Conservation (phyloP, 2,797 vertebrate species). For the Cossypha niveicapilla region DNA sequence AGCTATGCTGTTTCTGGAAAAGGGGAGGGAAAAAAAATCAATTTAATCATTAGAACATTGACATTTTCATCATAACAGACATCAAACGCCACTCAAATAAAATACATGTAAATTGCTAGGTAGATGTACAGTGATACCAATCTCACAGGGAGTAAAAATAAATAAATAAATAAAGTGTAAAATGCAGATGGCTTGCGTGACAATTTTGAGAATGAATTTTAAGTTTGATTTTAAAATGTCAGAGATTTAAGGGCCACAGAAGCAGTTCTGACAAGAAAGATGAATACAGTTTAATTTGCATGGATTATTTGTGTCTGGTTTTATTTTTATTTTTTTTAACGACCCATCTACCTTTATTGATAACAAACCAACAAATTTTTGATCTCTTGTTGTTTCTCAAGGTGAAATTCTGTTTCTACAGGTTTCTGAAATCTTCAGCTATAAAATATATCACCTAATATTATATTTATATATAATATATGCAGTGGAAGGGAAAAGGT, state of each 20-base stretch:
- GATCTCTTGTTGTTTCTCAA: slow-evolving; percentile 31
- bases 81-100: slow-evolving; percentile 46
- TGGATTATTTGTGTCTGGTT: slow-evolving; percentile 22
- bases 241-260: slow-evolving; percentile 36
- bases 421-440: neutral
- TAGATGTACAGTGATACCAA: neutral
- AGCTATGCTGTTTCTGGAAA: slow-evolving; percentile 93
- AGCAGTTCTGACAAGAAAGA: slow-evolving; percentile 54
- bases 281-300: slow-evolving; percentile 50
- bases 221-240: neutral
- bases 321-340: slow-evolving; percentile 23
- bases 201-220: slow-evolving; percentile 26
- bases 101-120: slow-evolving; percentile 45
- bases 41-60: slow-evolving; percentile 63
- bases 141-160: neutral
- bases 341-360: slow-evolving; percentile 12
- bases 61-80: slow-evolving; percentile 56
- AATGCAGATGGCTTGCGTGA: neutral
- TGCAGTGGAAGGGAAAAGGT: neutral
- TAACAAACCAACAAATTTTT: slow-evolving; percentile 38
- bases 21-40: slow-evolving; percentile 25
- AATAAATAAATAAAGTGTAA: slow-evolving; percentile 17
- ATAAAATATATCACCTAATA: neutral
- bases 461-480: neutral
- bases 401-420: slow-evolving; percentile 31